phyloP scores from a whole-genome alignment of 2,113 vertebrate species.

The Pelvicachromis taeniatus region DNA sequence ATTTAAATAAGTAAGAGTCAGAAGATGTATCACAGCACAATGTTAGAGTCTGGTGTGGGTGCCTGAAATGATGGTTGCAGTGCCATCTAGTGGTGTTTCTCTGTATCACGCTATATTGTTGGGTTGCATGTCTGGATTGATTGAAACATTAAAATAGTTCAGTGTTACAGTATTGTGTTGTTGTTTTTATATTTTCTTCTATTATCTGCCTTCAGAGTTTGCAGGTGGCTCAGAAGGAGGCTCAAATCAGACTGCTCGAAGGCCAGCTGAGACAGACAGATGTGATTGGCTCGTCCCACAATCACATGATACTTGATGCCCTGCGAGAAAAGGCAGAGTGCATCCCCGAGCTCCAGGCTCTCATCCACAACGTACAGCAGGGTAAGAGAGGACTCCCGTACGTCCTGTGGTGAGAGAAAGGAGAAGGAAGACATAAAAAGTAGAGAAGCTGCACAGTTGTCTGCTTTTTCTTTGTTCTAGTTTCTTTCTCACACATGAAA shows the following conservation, averaged over 20 bases:
- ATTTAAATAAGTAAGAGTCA: not conserved
- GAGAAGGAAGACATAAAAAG: not conserved
- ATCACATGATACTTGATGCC: conserved; percentile 88
- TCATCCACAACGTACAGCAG: conserved; percentile 90
- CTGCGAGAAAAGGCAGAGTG: conserved; percentile 90
- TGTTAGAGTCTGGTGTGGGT: not conserved
- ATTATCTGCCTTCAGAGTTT: conserved; percentile 75
- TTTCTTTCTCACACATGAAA: not conserved
- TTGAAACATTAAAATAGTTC: not conserved
- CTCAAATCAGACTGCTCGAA: conserved; percentile 91
- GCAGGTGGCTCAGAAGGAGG: conserved; percentile 93
- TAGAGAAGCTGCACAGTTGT: not conserved
- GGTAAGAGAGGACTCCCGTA: conserved; percentile 66
- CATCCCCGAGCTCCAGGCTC: conserved; percentile 88
- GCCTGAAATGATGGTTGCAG: not conserved
- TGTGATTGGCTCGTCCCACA: conserved; percentile 81
- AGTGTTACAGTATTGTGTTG: not conserved
- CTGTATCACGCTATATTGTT: not conserved
- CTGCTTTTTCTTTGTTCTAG: not conserved
- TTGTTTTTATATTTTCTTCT: not conserved
- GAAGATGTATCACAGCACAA: not conserved
- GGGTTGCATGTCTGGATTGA: not conserved
- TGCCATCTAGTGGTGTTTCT: conserved; percentile 11
- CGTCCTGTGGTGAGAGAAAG: not conserved
- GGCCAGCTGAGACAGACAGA: conserved; percentile 90